Evolutionary conservation across 2,113 vertebrate species (phyloP), one percentile per base, ranked within the genome.

Genomic region (Rattus rattus): DNA sequence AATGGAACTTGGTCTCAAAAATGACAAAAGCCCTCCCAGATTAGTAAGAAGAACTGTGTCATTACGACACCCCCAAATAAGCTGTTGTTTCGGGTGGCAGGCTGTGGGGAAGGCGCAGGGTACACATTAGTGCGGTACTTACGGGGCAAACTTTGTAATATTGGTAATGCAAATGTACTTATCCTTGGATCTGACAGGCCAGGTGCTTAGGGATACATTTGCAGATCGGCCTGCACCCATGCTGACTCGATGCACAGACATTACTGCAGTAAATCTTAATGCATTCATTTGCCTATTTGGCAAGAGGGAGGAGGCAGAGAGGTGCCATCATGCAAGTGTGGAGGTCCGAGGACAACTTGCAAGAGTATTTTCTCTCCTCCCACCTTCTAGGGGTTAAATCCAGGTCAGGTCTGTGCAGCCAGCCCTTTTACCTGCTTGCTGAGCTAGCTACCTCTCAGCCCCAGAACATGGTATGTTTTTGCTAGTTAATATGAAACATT

Each of bases 11-110:
- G 36, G 33, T 88, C 22, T 72, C 86, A 69, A 72, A 72, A 54
- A 49, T 20, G 52, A 43, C 14, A 54, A 56, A 39, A n/a, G 43
- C 52, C 10, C 39, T 86, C 56, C 75, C 72, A 84, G 84, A 93
- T 75, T 61, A 67, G n/a, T 67, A 93, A 85, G 90, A 85, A 95
- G 94, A 85, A 92, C 81, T 96, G 84, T 33, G 8, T 75, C 47
- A 49, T 86, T 72, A 30, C 75, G 90, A 59, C 61, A 80, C 14
- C 24, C 28, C 49, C 43, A 43, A 39, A 67, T 1, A 86, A 77
- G 49, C 9, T 80, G 7, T 52, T 12, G 63, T 65, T 59, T 47
- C 52, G 79, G 76, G 72, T 3, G 10, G 36, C 70, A 79, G 49
- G 52, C 43, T 39, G 28, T 36, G 2, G 8, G 6, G 52, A 19